A percentile compares a stretch with the other conserved stretches of the same genome.
Conservation (phyloP, 2,797 vertebrate species). For the Gobio occitaniae region DNA sequence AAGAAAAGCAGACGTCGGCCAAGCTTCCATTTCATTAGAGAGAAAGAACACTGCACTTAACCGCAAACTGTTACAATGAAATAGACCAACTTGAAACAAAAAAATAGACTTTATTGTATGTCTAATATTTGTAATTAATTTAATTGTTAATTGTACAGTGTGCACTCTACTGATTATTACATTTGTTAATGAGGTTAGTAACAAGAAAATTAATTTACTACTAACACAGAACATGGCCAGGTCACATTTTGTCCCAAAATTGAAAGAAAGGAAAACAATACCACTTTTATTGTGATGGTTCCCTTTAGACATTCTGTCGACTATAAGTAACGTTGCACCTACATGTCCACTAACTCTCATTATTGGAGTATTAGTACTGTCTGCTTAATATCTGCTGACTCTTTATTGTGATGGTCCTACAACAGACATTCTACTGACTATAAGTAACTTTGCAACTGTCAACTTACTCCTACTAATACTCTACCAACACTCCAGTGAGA, state of each 20-base stretch:
- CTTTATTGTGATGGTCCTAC: neutral
- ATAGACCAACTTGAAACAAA: neutral
- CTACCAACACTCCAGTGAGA: neutral
- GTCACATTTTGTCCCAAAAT: neutral
- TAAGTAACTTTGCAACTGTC: neutral
- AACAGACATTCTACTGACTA: neutral
- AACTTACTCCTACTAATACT: neutral
- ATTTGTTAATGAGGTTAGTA: neutral
- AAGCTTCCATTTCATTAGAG: slow-evolving; percentile 69
- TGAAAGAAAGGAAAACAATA: neutral
- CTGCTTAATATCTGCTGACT: neutral
- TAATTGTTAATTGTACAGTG: slow-evolving; percentile 4
- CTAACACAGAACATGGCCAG: neutral
- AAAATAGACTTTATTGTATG: neutral
- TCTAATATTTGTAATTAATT: slow-evolving; percentile 11
- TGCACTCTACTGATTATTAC: neutral
- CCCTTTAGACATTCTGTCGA: neutral
- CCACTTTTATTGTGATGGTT: neutral
- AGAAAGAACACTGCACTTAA: slow-evolving; percentile 55
- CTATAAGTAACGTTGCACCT: neutral
- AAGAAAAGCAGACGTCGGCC: slow-evolving; percentile 81
- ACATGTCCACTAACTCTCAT: neutral
- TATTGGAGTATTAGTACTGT: neutral
- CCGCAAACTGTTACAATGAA: slow-evolving; percentile 63
- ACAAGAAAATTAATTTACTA: neutral